Evolutionary conservation across 2,797 vertebrate genomes (phyloP).

Genomic region (Phoxinus dragarum): DNA sequence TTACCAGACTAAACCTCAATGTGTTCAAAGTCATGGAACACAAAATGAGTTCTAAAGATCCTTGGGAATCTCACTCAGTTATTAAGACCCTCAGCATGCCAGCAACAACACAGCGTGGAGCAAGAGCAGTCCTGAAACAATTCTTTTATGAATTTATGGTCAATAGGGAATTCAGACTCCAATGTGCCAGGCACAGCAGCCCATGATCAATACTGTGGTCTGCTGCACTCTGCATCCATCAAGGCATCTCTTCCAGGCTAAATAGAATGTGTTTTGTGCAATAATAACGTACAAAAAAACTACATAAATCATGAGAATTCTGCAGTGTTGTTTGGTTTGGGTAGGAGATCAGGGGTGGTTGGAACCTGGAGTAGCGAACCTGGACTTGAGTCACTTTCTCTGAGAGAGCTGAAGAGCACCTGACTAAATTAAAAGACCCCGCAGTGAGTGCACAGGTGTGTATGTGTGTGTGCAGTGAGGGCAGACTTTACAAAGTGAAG

Average conservation of each 20-base stretch:
- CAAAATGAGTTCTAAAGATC: constrained; percentile 22
- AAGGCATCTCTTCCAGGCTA: constrained; percentile 7
- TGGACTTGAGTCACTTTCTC: constrained; percentile 67
- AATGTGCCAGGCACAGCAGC: not conserved
- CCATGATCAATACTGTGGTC: not conserved
- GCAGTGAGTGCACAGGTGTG: not conserved
- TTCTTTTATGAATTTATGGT: constrained; percentile 8
- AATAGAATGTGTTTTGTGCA: not conserved
- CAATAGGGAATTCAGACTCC: not conserved
- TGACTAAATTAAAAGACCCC: constrained; percentile 30
- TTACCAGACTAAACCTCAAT: not conserved
- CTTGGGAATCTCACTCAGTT: constrained; percentile 17
- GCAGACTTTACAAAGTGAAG: constrained; percentile 39
- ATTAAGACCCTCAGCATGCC: constrained; percentile 10
- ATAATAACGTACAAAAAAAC: constrained; percentile 4
- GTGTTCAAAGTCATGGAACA: not conserved
- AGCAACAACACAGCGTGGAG: constrained; percentile 8
- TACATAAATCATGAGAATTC: not conserved
- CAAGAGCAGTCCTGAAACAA: constrained; percentile 11
- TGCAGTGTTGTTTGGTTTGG: constrained; percentile 35
- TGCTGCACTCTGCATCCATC: not conserved
- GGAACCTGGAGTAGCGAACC: constrained; percentile 52
- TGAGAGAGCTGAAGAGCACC: constrained; percentile 43
- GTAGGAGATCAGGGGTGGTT: constrained; percentile 31
- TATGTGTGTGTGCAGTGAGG: constrained; percentile 28